A percentile compares a stretch with the other conserved stretches of the same genome.
These are phyloP conservation scores for Tichodroma muraria DNA, from an alignment of 2,113 vertebrate genomes.

Conservation along the genomic window DNA sequence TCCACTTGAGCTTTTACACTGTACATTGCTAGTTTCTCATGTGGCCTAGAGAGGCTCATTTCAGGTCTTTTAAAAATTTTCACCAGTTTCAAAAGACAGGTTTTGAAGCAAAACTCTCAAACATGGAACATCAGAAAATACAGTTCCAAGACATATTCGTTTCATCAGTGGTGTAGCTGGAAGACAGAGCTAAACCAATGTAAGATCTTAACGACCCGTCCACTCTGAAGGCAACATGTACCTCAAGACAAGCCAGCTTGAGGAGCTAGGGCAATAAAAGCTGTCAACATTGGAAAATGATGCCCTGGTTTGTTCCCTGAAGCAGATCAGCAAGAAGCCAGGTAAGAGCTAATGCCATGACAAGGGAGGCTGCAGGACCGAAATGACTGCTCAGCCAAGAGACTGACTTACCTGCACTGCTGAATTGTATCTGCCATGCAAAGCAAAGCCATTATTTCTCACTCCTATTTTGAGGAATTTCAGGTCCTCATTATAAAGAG, in stretches of 20 bases:
- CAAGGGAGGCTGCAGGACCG: not conserved
- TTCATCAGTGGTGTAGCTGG: not conserved
- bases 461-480: not conserved
- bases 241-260: rapidly evolving
- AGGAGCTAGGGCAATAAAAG: not conserved
- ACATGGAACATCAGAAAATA: not conserved
- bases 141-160: not conserved
- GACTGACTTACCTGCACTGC: not conserved
- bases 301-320: not conserved
- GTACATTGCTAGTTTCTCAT: not conserved
- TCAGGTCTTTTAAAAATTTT: not conserved
- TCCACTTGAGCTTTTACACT: not conserved
- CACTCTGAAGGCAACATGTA: rapidly evolving
- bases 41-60: not conserved
- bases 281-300: rapidly evolving
- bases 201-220: not conserved
- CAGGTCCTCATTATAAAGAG: not conserved
- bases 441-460: not conserved
- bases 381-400: not conserved
- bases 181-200: not conserved
- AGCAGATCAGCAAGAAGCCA: not conserved
- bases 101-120: not conserved
- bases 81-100: not conserved
- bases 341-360: not conserved
- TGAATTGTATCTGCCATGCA: not conserved